phyloP scores from a whole-genome alignment of 53 echinoderm and acorn worm genomes.

The Pentamera pediparva region DNA sequence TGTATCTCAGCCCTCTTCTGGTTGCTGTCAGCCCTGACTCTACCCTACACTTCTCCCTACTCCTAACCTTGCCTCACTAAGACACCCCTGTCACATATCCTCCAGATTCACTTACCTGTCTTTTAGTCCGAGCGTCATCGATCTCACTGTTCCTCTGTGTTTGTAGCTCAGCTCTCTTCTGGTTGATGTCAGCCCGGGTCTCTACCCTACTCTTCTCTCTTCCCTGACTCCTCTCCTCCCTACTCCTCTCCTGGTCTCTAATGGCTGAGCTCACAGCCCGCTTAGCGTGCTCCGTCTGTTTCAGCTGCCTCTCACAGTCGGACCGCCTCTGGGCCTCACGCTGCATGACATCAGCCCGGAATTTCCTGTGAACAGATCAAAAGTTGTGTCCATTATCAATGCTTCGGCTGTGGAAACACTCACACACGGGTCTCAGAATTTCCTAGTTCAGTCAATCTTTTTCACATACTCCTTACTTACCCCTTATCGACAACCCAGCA shows the following conservation, averaged over 20 bases:
- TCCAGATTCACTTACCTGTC: slow-evolving; percentile 65
- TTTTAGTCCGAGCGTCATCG: slow-evolving; percentile 51
- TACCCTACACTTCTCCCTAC: slow-evolving; percentile 39
- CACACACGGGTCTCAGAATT: too few relatives aligned
- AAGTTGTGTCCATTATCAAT: neutral
- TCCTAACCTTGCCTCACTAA: slow-evolving; percentile 34
- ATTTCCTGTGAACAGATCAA: slow-evolving; percentile 46
- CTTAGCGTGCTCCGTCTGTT: slow-evolving; percentile 53
- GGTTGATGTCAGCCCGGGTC: slow-evolving; percentile 36
- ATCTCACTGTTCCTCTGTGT: slow-evolving; percentile 79
- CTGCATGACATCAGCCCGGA: slow-evolving; percentile 63
- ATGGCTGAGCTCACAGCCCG: slow-evolving; percentile 62
- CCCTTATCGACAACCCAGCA: too few relatives aligned
- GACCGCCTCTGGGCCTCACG: slow-evolving; percentile 70
- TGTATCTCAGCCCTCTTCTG: slow-evolving; percentile 62
- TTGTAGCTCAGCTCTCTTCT: slow-evolving; percentile 58
- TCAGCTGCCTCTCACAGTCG: slow-evolving; percentile 60
- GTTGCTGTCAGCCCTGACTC: slow-evolving; percentile 41
- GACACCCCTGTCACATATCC: slow-evolving; percentile 55
- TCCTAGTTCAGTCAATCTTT: too few relatives aligned
- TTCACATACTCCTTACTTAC: too few relatives aligned
- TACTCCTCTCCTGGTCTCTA: slow-evolving; percentile 42
- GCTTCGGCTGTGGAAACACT: neutral
- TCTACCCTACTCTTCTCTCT: slow-evolving; percentile 54
- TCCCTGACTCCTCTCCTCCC: slow-evolving; percentile 36